Base-by-base conservation (phyloP, 1,140 invertebrate species). In the Hycleus phaleratus region DNA sequence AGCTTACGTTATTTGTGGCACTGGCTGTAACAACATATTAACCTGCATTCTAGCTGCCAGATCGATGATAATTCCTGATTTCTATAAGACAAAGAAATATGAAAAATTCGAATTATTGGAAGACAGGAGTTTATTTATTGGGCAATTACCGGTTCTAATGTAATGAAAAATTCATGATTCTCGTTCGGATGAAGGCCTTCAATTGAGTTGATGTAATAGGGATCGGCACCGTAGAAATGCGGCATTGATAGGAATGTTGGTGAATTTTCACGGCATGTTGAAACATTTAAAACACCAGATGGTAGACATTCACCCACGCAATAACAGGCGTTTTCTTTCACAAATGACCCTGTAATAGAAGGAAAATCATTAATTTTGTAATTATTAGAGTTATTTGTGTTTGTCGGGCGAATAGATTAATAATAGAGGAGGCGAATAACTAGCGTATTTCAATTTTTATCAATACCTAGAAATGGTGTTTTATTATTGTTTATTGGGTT, bases 241-340 rank as follows among this genome's bases (percentile, higher is more conserved):
- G 90, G 90, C 61, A 85, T 82, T 11, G 88, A 87, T 7, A 90
- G 74, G 65, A 84, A 88, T 8, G 84, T 82, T 1, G 90, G 90
- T 9, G 86, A 82, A 24, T 82, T 82, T 62, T 74, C 78, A 56
- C 82, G 78, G 56, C 85, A 86, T 38, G 67, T 53, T 4, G 82
- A 81, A 49, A 85, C 79, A 59, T 82, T 82, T 3, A 74, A 73
- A 3, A 82, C 68, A 3, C 88, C 88, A 1, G 79, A 77, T 5
- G 86, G 87, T 2, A 75, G 75, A 67, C 87, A 89, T 56, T 84
- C 77, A 0, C 85, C 86, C 47, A 81, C 79, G 66, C 86, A 89
- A 70, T 78, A 90, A 63, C 88, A 91, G 1, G 78, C 73, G 66
- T 90, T 88, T 18, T 82, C 78, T 0, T 80, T 73, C 40, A 81